phyloP scores from a whole-genome alignment of 2,888 invertebrate genomes.

The Chrysolina americana region DNA sequence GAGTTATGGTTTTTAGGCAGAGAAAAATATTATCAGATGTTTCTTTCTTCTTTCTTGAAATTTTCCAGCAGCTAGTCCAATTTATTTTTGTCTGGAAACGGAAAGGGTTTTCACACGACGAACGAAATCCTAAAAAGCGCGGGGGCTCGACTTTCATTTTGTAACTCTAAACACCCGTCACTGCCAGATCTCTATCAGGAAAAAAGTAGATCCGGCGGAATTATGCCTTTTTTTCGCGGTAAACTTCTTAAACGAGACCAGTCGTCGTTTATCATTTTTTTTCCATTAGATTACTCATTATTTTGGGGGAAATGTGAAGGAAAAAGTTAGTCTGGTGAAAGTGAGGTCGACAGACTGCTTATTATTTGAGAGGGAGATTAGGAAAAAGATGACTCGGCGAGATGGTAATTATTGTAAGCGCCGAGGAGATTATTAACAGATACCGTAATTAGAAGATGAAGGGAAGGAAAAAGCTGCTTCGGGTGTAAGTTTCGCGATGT shows the following conservation, averaged over 20 bases:
- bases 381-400: slow-evolving; percentile 14
- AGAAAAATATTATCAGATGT: too few species aligned
- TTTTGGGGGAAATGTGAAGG: not conserved
- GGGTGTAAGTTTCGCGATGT: not conserved
- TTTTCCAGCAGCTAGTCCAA: too few species aligned
- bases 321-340: slow-evolving; percentile 23
- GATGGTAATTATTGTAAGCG: slow-evolving; percentile 16
- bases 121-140: too few species aligned
- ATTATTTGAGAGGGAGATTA: slow-evolving; percentile 11
- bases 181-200: not conserved
- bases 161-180: not conserved
- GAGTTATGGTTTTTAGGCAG: too few species aligned
- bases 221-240: slow-evolving; percentile 1
- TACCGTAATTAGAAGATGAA: slow-evolving; percentile 13
- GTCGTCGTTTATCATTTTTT: slow-evolving; percentile 13
- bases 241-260: slow-evolving; percentile 8
- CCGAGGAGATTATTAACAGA: slow-evolving; percentile 11
- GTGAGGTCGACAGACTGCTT: slow-evolving; percentile 30
- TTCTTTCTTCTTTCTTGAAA: too few species aligned
- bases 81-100: too few species aligned
- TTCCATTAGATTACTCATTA: slow-evolving; percentile 14
- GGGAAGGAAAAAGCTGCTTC: not conserved
- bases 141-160: too few species aligned
- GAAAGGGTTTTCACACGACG: too few species aligned
- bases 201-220: slow-evolving; percentile 6